Base-by-base conservation (phyloP, 2,797 vertebrate species). In the Morus bassanus region DNA sequence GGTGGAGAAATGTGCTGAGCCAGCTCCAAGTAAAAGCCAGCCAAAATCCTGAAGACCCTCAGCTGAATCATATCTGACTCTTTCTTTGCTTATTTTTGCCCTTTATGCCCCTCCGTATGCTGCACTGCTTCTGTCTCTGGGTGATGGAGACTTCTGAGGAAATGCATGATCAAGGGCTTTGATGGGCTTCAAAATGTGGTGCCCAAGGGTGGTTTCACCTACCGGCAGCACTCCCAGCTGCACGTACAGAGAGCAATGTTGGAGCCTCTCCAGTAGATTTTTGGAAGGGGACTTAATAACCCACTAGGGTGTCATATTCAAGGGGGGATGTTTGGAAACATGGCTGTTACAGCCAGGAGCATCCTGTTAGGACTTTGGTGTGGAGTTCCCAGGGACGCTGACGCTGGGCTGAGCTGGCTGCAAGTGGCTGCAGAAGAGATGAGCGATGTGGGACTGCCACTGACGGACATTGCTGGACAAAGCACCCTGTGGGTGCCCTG, bases 161-260 rank as follows among this genome's bases (percentile, higher is more conserved):
- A 85, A 74, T 37, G 33, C 11, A 16, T 5, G 13, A 11, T 2
- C 33, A 33, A 61, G 37, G 46, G 33, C 64, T 89, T 3, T 5
- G 25, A 54, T 50, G 74, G 50, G 7, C 67, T 75, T 57, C 45
- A 8, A 3, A 15, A 39, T 3, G 21, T 21, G 25, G 35, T 53
- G 5, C 12, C 41, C 1, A 3, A 65, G 56, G 35, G 43, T 1
- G 30, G 25, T 28, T 75, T 25, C 30, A 31, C 46, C 50, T 30
- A 8, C 51, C 1, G 4, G 53, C 37, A 72, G 14, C 60, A 18
- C 22, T 28, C 6, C 50, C 18, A 50, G 75, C 51, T 43, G 69
- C 50, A 53, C 0, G 0, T 5, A 8, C 10, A 0, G 2, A 59
- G 21, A 27, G 22, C 41, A 61, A 10, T 1, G 11, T 43, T 61